Evolutionary conservation across 2,113 vertebrate species (phyloP).

Genomic region (Syngnathoides biaculeatus): DNA sequence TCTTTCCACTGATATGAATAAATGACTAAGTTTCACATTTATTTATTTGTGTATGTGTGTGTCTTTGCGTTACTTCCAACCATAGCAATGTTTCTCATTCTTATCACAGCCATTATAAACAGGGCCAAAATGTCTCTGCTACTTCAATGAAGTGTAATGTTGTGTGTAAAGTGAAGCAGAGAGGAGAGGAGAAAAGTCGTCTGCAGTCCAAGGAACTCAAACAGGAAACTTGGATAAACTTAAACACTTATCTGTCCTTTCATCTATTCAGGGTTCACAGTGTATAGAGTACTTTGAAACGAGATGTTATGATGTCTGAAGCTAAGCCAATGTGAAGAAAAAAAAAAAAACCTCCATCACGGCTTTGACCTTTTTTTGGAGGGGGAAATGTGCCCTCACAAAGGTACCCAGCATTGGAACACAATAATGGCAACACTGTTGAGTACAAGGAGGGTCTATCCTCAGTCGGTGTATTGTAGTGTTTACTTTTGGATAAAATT

Average conservation of each 20-base stretch:
- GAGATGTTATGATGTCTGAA: slow-evolving; percentile 26
- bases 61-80: slow-evolving; percentile 15
- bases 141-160: slow-evolving; percentile 7
- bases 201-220: slow-evolving; percentile 6
- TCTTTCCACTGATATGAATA: slow-evolving; percentile 35
- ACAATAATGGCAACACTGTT: slow-evolving; percentile 30
- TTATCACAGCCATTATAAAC: slow-evolving; percentile 57
- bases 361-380: slow-evolving; percentile 25
- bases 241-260: neutral
- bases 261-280: neutral
- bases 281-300: neutral
- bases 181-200: slow-evolving; percentile 15
- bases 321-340: slow-evolving; percentile 27
- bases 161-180: neutral
- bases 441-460: slow-evolving; percentile 36
- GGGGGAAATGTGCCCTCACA: slow-evolving; percentile 39
- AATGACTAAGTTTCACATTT: slow-evolving; percentile 41
- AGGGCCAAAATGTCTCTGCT: slow-evolving; percentile 48
- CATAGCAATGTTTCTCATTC: slow-evolving; percentile 34
- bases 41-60: slow-evolving; percentile 4
- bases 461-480: neutral
- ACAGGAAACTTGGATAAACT: slow-evolving; percentile 9
- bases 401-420: slow-evolving; percentile 20
- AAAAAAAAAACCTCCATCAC: slow-evolving; percentile 8
- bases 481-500: neutral